Evolutionary conservation across 2,113 vertebrate species (phyloP).

Genomic region (Melospiza melodia): DNA sequence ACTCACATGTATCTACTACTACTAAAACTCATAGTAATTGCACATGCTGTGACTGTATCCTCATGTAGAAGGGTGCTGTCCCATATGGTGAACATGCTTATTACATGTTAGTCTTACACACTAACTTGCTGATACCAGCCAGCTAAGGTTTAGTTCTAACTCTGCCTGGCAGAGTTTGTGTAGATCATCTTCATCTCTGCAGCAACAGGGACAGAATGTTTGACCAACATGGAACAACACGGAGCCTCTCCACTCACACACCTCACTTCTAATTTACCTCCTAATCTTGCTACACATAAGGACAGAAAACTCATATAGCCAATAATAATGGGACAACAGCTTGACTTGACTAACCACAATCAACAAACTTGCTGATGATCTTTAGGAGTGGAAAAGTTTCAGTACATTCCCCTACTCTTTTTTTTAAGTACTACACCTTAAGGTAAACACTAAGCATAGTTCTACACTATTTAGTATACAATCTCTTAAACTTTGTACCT

Average conservation of each 20-base stretch:
- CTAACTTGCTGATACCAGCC: not conserved
- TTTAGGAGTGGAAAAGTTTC: not conserved
- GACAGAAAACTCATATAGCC: not conserved
- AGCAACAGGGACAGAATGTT: fast-evolving
- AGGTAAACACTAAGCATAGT: not conserved
- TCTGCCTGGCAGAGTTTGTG: not conserved
- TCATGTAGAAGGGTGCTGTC: not conserved
- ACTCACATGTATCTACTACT: not conserved
- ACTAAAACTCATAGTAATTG: not conserved
- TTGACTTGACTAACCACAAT: not conserved
- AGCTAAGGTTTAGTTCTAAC: not conserved
- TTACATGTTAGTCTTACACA: not conserved
- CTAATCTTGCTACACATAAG: no score
- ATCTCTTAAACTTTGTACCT: not conserved
- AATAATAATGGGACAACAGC: not conserved
- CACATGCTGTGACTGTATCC: not conserved
- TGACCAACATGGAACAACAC: fast-evolving
- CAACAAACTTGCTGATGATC: not conserved
- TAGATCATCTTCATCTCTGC: not conserved
- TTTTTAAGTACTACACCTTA: not conserved
- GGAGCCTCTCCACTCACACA: fast-evolving
- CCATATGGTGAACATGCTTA: not conserved
- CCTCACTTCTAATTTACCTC: not conserved
- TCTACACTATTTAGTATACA: not conserved
- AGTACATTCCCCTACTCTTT: not conserved